Percentiles rank a stretch among this genome's conserved stretches.
Evolutionary conservation across 2,888 invertebrate species (phyloP).

Genomic region (Smittia sp.): DNA sequence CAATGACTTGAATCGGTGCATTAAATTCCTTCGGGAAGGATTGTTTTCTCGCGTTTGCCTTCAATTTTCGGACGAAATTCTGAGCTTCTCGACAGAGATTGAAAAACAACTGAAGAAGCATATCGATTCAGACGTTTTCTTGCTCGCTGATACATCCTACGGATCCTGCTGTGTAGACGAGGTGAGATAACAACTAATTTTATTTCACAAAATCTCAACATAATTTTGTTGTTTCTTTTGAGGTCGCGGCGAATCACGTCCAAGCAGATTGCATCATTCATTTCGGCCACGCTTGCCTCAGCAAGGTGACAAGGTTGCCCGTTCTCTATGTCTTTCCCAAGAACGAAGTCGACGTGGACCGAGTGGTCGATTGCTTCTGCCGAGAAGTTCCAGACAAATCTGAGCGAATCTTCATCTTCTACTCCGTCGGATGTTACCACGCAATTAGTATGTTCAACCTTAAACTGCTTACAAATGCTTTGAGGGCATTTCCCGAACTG

Average conservation of each 20-base stretch:
- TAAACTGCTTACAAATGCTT: background rate
- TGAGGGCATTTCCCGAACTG: background rate
- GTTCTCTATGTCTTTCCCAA: slow-evolving; percentile 72
- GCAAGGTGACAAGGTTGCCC: slow-evolving; percentile 69
- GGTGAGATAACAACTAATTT: slow-evolving; percentile 42
- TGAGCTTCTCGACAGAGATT: slow-evolving; percentile 67
- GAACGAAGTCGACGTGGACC: slow-evolving; percentile 56
- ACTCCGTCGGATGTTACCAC: slow-evolving; percentile 67
- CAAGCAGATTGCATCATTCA: slow-evolving; percentile 83
- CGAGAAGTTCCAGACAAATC: slow-evolving; percentile 50
- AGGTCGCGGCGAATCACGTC: slow-evolving; percentile 89
- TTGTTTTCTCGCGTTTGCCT: slow-evolving; percentile 69
- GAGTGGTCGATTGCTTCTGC: slow-evolving; percentile 49
- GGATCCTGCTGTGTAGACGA: slow-evolving; percentile 66
- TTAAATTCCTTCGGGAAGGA: slow-evolving; percentile 65
- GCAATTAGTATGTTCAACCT: slow-evolving; percentile 54
- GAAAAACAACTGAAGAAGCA: slow-evolving; percentile 58
- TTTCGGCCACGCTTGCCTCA: slow-evolving; percentile 87
- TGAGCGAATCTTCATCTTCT: slow-evolving; percentile 59
- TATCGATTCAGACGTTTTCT: slow-evolving; percentile 62
- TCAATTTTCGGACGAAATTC: slow-evolving; percentile 84
- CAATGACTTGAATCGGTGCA: slow-evolving; percentile 48
- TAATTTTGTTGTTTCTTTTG: slow-evolving; percentile 46
- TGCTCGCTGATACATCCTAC: slow-evolving; percentile 88
- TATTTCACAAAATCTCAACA: slow-evolving; percentile 8